A percentile compares a stretch with the other conserved stretches of the same genome.
These are phyloP conservation scores for Acanthurus leucopareius DNA, from an alignment of 2,797 vertebrate genomes.

Conservation along the genomic window DNA sequence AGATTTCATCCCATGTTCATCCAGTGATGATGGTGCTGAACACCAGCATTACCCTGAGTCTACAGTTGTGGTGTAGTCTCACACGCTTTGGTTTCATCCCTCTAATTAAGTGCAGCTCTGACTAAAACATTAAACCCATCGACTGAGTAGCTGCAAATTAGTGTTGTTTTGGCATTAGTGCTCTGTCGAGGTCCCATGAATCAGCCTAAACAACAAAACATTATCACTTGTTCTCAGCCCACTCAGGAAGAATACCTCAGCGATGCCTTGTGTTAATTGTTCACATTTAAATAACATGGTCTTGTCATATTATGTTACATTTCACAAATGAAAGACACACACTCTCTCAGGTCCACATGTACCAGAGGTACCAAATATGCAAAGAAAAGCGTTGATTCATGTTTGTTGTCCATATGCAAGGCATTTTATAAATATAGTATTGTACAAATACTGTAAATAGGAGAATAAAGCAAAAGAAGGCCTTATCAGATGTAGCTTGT, in stretches of 20 bases:
- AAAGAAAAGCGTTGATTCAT: background rate
- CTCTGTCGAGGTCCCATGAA: background rate
- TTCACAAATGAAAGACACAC: background rate
- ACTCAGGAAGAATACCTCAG: background rate
- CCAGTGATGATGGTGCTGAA: background rate
- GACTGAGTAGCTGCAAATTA: slow-evolving; percentile 3
- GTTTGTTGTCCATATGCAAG: background rate
- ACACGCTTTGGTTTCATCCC: background rate
- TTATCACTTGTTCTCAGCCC: background rate
- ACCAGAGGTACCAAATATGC: background rate
- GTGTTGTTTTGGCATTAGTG: slow-evolving; percentile 4
- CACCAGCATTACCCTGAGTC: background rate
- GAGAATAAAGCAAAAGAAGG: background rate
- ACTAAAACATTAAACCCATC: slow-evolving; percentile 4
- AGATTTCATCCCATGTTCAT: background rate
- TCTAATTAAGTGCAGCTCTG: slow-evolving; percentile 10
- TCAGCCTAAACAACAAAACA: background rate
- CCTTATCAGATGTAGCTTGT: background rate
- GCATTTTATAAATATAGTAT: background rate
- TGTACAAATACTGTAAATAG: background rate
- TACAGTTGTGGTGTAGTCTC: background rate
- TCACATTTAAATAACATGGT: background rate
- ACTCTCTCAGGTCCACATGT: background rate
- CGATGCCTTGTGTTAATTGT: background rate
- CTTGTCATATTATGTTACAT: background rate